Evolutionary conservation across 2,888 invertebrate genomes (phyloP), one percentile per base, ranked within the genome.

Genomic region (Amblyjoppa fuscipennis): DNA sequence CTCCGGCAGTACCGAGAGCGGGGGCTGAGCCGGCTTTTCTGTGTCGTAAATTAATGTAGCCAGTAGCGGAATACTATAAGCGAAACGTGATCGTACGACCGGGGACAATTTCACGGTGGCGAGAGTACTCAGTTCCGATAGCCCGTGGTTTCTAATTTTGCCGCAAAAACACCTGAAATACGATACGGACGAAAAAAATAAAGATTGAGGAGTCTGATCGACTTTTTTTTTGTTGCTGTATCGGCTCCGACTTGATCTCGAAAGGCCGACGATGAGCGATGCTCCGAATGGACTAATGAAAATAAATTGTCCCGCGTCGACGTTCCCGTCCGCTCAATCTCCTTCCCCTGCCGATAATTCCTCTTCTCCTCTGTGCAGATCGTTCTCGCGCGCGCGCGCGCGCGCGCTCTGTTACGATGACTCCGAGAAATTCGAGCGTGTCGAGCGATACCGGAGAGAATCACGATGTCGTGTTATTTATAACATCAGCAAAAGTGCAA

Each of bases 1-100:
- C 45, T 66, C 66, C 34, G 61, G 69, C 45, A 56, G 49, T 34
- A 34, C 31, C 41, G 74, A 34, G 70, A 70, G 75, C 49, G 64
- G 38, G 20, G 75, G 69, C 34, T 16, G 41, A 25, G 49, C 25
- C 20, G 85, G 76, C 20, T 59, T 83, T 83, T 76, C 80, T 51
- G 83, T 80, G 83, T 77, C 85, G 83, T 85, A 85, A 85, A 85
- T 85, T 85, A 82, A 85, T 85, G 61, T 20, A 76, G 59, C 71
- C 82, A 45, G 85, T 85, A 83, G 80, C 85, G 6, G 64, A 86
- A 83, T 83, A 49, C 74, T 64, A 79, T 81, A 61, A 85, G 68
- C 78, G 82, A 82, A 61, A 70, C 73, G 84, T 59, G 66, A 64
- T 51, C 53, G n/a, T 53, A 74, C 69, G 61, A 53, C 56, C 49